These are phyloP conservation scores for Helarctos malayanus DNA, from an alignment of 2,797 vertebrate genomes.

Conservation along the genomic window DNA sequence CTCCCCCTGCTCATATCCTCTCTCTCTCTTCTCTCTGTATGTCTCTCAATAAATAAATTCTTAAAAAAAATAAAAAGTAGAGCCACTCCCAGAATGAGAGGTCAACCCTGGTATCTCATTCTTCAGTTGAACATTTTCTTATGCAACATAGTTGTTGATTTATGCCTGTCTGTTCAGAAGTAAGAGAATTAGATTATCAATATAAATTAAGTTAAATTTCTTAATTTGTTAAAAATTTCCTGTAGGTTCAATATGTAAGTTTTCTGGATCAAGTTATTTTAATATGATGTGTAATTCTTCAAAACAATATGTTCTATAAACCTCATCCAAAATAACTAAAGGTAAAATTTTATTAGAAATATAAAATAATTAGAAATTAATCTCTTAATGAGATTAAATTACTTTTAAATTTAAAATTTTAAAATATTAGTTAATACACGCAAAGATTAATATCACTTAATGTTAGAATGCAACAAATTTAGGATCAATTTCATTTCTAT, in stretches of 20 bases:
- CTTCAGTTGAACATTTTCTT: not conserved
- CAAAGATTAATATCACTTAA: not conserved
- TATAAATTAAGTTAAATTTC: not conserved
- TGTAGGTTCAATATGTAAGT: not conserved
- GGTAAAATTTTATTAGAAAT: constrained; percentile 23
- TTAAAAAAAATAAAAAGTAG: not conserved
- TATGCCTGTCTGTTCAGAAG: not conserved
- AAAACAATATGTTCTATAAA: not conserved
- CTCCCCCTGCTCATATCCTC: not conserved
- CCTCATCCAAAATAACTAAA: not conserved
- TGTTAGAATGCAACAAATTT: not conserved
- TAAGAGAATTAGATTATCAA: not conserved
- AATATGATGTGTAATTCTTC: not conserved
- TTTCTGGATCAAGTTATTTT: not conserved
- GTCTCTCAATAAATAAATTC: not conserved
- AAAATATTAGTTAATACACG: not conserved
- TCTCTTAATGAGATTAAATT: not conserved
- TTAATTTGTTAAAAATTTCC: not conserved
- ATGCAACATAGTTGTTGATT: not conserved
- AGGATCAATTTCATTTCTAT: not conserved
- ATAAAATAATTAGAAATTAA: not conserved
- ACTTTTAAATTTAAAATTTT: not conserved
- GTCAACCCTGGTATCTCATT: not conserved
- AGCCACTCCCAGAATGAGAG: not conserved
- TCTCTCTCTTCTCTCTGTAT: too few species aligned